Conservation (phyloP, 2,797 vertebrate species). For the Alca torda region DNA sequence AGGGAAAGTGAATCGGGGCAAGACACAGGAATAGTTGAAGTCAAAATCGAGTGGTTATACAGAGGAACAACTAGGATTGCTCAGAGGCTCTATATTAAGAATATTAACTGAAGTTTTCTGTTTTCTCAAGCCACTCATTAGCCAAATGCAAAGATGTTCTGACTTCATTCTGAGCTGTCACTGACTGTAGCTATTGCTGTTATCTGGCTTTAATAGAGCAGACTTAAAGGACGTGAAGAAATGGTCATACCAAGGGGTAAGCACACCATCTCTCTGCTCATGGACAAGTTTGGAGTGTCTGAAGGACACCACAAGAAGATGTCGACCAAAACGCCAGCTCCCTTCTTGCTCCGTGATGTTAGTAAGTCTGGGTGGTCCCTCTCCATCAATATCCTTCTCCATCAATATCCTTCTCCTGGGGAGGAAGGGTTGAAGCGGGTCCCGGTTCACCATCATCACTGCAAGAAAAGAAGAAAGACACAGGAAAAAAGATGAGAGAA, state of each 20-base stretch:
- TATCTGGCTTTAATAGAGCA: neutral
- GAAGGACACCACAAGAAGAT: neutral
- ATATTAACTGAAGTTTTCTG: neutral
- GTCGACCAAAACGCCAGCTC: rapidly evolving
- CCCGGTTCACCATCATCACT: neutral
- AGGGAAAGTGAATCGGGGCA: neutral
- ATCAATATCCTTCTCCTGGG: neutral
- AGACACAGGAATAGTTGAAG: neutral
- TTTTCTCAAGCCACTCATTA: neutral
- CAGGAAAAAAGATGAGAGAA: neutral
- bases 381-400: neutral
- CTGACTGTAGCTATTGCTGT: neutral
- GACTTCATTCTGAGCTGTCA: neutral
- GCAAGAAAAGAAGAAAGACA: neutral
- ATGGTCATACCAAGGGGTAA: neutral
- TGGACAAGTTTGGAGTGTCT: rapidly evolving
- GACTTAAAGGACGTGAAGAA: neutral
- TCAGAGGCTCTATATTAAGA: neutral
- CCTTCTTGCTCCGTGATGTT: neutral
- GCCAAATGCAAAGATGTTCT: neutral
- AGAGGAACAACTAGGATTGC: neutral
- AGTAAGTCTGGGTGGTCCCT: neutral
- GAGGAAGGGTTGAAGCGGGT: neutral
- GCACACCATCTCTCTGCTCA: neutral
- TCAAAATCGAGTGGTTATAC: neutral